Evolutionary conservation across 92 coral and sea anemone genomes (phyloP).

Genomic region (Meandrina meandrites): DNA sequence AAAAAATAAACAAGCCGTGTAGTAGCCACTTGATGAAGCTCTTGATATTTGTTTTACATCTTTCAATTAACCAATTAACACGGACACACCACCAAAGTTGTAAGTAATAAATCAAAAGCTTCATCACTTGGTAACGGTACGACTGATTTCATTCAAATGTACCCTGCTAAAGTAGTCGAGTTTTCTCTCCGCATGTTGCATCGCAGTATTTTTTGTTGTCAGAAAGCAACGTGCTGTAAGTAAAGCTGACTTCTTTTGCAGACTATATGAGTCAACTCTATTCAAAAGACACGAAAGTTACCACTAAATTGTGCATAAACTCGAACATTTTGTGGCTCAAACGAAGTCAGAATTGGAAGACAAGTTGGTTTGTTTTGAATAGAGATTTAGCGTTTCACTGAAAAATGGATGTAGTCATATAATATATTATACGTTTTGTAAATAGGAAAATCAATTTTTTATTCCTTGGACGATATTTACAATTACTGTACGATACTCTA

Average conservation of each 20-base stretch:
- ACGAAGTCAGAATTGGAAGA: background rate
- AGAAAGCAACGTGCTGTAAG: background rate
- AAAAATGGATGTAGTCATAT: constrained; percentile 23
- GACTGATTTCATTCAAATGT: background rate
- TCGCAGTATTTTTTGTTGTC: background rate
- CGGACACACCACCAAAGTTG: no score
- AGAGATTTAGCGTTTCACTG: background rate
- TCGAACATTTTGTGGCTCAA: no score
- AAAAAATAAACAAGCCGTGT: background rate
- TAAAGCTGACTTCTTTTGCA: background rate
- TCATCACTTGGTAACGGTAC: background rate
- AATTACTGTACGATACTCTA: background rate
- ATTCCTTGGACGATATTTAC: constrained; percentile 18
- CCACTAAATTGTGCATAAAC: background rate
- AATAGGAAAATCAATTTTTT: constrained; percentile 21
- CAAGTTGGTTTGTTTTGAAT: background rate
- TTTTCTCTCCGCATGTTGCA: background rate
- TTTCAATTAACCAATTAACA: no score
- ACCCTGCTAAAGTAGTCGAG: background rate
- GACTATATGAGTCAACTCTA: background rate
- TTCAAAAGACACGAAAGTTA: background rate
- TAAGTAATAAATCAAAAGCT: background rate
- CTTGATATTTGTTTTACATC: background rate
- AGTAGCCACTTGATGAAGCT: background rate
- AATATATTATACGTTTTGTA: constrained; percentile 32